phyloP scores from a whole-genome alignment of 2,113 vertebrate species.

The Brachyhypopomus occidentalis region DNA sequence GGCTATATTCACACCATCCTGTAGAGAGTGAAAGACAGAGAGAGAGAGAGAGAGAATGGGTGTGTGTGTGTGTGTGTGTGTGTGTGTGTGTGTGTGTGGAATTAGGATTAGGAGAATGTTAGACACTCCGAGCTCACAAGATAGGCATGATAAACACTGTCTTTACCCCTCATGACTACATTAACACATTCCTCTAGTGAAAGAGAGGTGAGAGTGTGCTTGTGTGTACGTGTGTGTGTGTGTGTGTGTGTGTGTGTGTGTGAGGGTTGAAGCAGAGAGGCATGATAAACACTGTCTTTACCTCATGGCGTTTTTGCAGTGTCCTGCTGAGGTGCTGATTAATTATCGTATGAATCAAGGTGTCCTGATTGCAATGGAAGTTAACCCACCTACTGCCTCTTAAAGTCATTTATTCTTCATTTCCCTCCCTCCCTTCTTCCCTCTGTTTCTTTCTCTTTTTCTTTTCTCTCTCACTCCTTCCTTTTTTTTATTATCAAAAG shows the following conservation, averaged over 20 bases:
- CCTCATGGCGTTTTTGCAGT: conserved; percentile 47
- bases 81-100: not conserved
- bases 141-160: no score
- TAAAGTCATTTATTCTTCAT: not conserved
- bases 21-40: not conserved
- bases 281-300: conserved; percentile 54
- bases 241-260: no score
- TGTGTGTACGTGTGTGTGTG: no score
- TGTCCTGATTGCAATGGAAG: conserved; percentile 69
- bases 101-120: conserved; percentile 1
- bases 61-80: conserved; percentile 24
- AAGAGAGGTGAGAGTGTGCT: no score
- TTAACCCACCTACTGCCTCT: conserved; percentile 44
- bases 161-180: no score
- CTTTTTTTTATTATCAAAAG: no score
- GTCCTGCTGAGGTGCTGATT: conserved; percentile 68
- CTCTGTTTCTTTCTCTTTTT: not conserved
- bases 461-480: not conserved
- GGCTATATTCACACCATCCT: not conserved
- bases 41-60: no score
- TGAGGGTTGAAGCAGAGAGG: conserved; percentile 2
- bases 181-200: no score
- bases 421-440: not conserved
- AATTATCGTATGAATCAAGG: conserved; percentile 70
- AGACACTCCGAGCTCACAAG: no score